Conservation (phyloP, 2,797 vertebrate species). For the Enteromius mattozi region DNA sequence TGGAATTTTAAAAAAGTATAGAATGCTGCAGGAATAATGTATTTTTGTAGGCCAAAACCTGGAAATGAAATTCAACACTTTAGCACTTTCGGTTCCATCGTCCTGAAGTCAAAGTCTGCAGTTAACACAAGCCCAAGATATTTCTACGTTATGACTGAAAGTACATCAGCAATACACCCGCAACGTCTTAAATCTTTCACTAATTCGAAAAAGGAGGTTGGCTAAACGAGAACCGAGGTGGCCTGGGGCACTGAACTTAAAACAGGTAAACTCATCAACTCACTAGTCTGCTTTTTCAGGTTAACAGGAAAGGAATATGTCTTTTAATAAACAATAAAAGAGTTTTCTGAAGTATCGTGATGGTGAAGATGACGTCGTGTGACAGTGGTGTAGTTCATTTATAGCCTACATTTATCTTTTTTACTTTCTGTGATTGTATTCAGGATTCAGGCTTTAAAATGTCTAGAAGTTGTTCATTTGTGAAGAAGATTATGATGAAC, state of each 20-base stretch:
- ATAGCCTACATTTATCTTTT: not conserved
- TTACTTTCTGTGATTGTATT: not conserved
- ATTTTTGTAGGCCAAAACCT: not conserved
- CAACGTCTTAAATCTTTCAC: not conserved
- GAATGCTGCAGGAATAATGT: too few relatives aligned
- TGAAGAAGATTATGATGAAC: not conserved
- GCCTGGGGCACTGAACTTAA: not conserved
- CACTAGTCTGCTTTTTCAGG: not conserved
- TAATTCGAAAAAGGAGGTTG: not conserved
- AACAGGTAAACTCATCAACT: not conserved
- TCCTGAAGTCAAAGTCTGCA: not conserved
- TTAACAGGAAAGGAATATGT: not conserved
- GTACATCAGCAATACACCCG: not conserved
- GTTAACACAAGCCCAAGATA: not conserved
- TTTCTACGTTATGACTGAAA: not conserved
- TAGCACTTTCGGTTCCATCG: not conserved
- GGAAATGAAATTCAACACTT: not conserved
- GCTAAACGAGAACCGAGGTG: not conserved
- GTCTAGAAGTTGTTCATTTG: not conserved
- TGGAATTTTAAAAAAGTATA: too few relatives aligned
- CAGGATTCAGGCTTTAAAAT: not conserved
- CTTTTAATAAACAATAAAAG: not conserved
- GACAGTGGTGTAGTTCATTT: not conserved
- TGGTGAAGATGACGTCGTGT: not conserved
- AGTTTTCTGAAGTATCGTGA: not conserved